phyloP scores from a whole-genome alignment of 2,888 invertebrate genomes.

The Meta bourneti region DNA sequence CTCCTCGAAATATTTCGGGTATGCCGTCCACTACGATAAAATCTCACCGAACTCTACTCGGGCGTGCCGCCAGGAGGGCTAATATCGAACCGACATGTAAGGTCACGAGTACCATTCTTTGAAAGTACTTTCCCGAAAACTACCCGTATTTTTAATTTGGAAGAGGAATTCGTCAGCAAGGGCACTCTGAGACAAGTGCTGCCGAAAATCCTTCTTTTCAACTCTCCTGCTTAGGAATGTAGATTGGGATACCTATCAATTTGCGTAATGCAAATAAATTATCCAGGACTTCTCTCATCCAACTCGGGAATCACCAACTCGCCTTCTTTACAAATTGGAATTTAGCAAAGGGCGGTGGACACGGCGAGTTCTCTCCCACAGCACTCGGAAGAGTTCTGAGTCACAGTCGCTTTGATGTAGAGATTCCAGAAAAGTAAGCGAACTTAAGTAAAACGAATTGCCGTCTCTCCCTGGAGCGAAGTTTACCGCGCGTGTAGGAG shows the following conservation, averaged over 20 bases:
- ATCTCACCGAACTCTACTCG: too few species aligned
- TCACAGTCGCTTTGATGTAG: conserved; percentile 20
- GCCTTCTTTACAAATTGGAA: conserved; percentile 10
- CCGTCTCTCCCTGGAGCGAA: conserved; percentile 11
- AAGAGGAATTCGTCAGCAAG: neutral
- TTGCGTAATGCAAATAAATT: neutral
- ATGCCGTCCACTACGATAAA: too few species aligned
- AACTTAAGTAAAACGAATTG: conserved; percentile 32
- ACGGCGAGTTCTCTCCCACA: neutral
- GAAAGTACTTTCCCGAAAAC: neutral
- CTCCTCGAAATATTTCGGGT: too few species aligned
- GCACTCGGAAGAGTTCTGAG: neutral
- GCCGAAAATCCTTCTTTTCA: neutral
- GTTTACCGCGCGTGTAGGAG: conserved; percentile 14
- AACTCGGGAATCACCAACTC: neutral
- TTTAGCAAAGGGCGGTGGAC: neutral
- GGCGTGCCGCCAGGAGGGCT: too few species aligned
- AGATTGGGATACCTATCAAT: neutral
- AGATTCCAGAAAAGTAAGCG: conserved; percentile 16
- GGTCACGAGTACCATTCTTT: neutral
- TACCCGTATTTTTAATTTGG: neutral
- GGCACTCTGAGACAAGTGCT: neutral
- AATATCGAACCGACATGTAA: too few species aligned
- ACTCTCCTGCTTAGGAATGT: neutral
- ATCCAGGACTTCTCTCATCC: neutral